Percentiles rank a stretch among this genome's conserved stretches.
Conservation (phyloP, 2,797 vertebrate species). For the Acanthornis magna region DNA sequence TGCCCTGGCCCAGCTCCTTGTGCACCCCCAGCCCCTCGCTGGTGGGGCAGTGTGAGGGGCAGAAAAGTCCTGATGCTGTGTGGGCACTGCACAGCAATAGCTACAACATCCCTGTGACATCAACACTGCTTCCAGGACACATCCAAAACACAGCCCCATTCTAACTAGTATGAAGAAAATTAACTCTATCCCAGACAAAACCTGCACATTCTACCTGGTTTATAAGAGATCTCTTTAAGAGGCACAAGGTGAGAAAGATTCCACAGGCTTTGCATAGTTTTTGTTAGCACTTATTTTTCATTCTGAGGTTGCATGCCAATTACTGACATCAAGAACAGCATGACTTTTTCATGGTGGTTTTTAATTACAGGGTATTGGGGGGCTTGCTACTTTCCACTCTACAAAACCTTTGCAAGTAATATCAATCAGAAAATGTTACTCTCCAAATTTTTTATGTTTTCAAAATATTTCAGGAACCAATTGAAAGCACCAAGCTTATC, state of each 20-base stretch:
- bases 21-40: rapidly evolving
- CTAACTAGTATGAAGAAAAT: not conserved
- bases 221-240: not conserved
- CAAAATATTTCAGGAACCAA: slow-evolving; percentile 26
- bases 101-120: not conserved
- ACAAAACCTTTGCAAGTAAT: slow-evolving; percentile 31
- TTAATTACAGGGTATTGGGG: not conserved
- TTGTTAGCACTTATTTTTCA: not conserved
- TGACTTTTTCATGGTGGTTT: not conserved
- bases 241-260: not conserved
- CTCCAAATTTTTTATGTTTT: not conserved
- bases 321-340: not conserved
- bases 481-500: not conserved
- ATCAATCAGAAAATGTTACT: slow-evolving; percentile 8
- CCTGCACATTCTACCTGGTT: not conserved
- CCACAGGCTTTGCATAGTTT: not conserved
- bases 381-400: not conserved
- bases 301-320: not conserved
- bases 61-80: not conserved
- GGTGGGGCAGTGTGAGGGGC: not conserved
- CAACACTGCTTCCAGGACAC: not conserved
- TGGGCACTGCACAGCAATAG: not conserved
- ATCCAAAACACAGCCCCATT: not conserved
- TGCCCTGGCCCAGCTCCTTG: not conserved
- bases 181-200: not conserved